These are phyloP conservation scores for Ennomos erosarius DNA, from an alignment of 2,888 invertebrate species.

Conservation along the genomic window DNA sequence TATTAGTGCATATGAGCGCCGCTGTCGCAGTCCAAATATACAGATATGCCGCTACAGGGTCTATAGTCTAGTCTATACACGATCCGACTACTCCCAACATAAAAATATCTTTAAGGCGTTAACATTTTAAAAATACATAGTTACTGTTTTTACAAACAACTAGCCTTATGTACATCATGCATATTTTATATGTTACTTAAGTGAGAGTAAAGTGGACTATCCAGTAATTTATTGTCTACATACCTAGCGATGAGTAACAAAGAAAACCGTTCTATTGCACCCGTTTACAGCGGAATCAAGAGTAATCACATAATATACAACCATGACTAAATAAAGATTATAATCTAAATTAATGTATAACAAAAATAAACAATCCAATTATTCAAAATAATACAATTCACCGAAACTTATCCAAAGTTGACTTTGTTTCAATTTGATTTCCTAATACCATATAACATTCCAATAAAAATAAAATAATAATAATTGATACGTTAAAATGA, in stretches of 20 bases:
- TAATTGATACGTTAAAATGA: conserved; percentile 11
- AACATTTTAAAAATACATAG: conserved; percentile 54
- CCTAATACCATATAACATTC: conserved; percentile 7
- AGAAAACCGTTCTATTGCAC: conserved; percentile 5
- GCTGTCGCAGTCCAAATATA: conserved; percentile 55
- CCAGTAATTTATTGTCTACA: conserved; percentile 1
- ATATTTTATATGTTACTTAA: not conserved
- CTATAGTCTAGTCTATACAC: conserved; percentile 35
- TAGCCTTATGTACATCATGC: conserved; percentile 42
- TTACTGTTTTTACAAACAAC: conserved; percentile 31
- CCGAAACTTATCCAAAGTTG: not conserved
- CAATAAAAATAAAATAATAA: conserved; percentile 2
- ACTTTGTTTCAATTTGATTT: not conserved
- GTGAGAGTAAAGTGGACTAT: not conserved
- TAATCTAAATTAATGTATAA: conserved; percentile 22
- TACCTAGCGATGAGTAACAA: not conserved
- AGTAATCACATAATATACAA: conserved; percentile 8
- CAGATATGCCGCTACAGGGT: conserved; percentile 47
- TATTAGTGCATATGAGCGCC: conserved; percentile 15
- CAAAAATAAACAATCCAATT: conserved; percentile 37
- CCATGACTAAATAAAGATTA: conserved; percentile 6
- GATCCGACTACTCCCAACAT: conserved; percentile 18
- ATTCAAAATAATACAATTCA: conserved; percentile 19
- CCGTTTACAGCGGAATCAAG: conserved; percentile 13
- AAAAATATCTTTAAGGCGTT: conserved; percentile 51